These are phyloP conservation scores for Hydriomena furcata DNA, from an alignment of 2,888 invertebrate species.

Conservation along the genomic window DNA sequence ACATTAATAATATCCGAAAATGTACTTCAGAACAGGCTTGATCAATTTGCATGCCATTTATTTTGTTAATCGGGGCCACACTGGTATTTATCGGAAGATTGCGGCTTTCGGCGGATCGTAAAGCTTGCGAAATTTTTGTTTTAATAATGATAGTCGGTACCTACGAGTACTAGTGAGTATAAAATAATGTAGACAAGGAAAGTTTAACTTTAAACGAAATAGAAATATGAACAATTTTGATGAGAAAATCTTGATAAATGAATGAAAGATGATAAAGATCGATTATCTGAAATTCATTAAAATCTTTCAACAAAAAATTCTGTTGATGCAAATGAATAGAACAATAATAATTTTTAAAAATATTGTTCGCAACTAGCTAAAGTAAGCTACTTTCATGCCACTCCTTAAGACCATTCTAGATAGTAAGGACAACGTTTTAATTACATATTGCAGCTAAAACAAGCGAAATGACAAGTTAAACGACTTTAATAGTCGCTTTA, in stretches of 20 bases:
- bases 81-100: constrained; percentile 28
- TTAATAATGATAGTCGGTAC: neutral
- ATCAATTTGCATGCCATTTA: constrained; percentile 67
- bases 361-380: no score
- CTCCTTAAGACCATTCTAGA: neutral
- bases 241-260: no score
- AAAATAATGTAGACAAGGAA: no score
- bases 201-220: no score
- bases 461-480: constrained; percentile 21
- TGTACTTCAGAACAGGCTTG: constrained; percentile 43
- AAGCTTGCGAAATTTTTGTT: constrained; percentile 12
- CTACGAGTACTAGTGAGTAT: constrained; percentile 5
- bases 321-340: no score
- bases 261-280: no score
- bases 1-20: constrained; percentile 68
- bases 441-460: constrained; percentile 9
- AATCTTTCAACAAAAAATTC: no score
- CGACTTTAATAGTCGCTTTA: constrained; percentile 21
- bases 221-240: no score
- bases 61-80: constrained; percentile 45
- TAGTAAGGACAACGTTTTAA: constrained; percentile 10
- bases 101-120: constrained; percentile 13
- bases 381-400: no score
- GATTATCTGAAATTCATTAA: no score
- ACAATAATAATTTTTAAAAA: no score